Evolutionary conservation across 2,113 vertebrate genomes (phyloP).

Genomic region (Dasyprocta punctata): DNA sequence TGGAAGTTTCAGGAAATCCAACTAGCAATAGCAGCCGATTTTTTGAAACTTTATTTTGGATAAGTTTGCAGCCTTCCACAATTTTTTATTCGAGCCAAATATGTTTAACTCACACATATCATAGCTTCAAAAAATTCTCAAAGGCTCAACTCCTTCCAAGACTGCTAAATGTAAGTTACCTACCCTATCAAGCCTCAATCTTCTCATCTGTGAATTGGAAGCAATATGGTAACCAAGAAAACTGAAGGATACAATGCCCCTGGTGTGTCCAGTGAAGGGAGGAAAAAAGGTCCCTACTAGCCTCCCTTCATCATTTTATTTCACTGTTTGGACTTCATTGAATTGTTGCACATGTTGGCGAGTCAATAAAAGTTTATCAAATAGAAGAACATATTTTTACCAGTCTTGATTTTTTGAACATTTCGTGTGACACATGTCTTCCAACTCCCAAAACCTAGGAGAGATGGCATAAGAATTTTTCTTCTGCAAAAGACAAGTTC

Average conservation of each 20-base stretch:
- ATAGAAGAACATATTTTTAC: not conserved
- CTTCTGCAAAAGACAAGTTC: not conserved
- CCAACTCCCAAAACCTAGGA: not conserved
- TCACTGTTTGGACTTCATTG: not conserved
- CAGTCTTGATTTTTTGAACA: not conserved
- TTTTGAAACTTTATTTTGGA: slow-evolving; percentile 2
- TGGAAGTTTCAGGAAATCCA: not conserved
- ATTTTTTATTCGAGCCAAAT: not conserved
- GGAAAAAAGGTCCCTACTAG: not conserved
- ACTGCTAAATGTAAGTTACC: not conserved
- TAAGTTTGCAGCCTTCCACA: not conserved
- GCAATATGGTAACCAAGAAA: not conserved
- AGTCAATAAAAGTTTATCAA: not conserved
- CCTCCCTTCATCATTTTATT: not conserved
- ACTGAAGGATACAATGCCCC: fast-evolving
- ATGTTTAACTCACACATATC: not conserved
- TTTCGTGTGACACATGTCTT: not conserved
- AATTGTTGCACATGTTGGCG: not conserved
- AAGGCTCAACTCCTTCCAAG: not conserved
- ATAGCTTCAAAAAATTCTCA: not conserved
- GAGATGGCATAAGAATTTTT: not conserved
- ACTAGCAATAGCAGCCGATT: not conserved
- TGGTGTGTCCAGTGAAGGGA: fast-evolving
- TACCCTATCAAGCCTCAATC: not conserved
- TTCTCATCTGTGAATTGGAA: not conserved